These are phyloP conservation scores for Illadopsis cleaveri DNA, from an alignment of 2,113 vertebrate genomes.

Conservation along the genomic window DNA sequence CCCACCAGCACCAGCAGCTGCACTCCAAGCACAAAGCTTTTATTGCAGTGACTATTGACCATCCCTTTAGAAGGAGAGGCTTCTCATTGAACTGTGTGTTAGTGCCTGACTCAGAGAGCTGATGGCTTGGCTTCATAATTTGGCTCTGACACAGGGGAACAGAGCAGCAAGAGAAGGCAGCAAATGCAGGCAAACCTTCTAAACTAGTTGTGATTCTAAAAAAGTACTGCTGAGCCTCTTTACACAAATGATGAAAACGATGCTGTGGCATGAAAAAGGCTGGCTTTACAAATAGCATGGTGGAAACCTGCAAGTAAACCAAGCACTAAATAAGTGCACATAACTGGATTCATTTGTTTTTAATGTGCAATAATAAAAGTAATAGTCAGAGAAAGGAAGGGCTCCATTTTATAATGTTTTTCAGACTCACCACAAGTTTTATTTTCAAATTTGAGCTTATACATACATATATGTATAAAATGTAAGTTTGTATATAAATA, in stretches of 20 bases:
- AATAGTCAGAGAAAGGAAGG: background rate
- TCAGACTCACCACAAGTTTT: background rate
- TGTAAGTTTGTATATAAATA: background rate
- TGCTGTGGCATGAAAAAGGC: background rate
- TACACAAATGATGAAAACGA: background rate
- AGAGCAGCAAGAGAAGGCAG: background rate
- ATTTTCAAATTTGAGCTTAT: background rate
- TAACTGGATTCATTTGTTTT: background rate
- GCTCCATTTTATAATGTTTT: background rate
- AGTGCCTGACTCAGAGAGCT: background rate
- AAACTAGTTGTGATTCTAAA: background rate
- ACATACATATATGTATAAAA: background rate
- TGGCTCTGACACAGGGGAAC: background rate
- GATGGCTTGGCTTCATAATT: background rate
- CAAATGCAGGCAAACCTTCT: background rate
- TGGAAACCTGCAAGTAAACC: background rate
- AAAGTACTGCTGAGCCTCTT: background rate
- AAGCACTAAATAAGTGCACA: background rate
- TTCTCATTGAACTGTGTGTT: background rate
- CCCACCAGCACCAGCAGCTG: background rate
- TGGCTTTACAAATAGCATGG: background rate
- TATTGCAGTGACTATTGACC: background rate
- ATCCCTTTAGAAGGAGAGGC: background rate
- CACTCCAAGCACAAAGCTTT: background rate
- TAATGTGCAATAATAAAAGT: background rate